A percentile compares a stretch with the other conserved stretches of the same genome.
phyloP scores from a whole-genome alignment of 2,113 vertebrate species.

The Marmota flaviventris region DNA sequence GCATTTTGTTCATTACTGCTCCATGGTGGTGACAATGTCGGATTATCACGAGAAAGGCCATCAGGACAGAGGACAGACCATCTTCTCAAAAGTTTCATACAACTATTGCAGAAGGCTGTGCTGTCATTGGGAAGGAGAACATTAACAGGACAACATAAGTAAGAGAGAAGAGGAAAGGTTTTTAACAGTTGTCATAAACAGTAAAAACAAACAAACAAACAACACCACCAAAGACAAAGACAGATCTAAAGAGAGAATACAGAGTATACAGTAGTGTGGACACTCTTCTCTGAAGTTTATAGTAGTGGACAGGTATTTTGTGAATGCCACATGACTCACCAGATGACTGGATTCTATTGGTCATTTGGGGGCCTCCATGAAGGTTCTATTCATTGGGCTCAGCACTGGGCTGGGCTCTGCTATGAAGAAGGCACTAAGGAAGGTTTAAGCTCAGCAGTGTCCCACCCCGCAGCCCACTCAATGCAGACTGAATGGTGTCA shows the following conservation, averaged over 20 bases:
- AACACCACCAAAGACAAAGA: not conserved
- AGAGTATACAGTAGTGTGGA: not conserved
- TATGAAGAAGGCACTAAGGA: not conserved
- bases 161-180: not conserved
- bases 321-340: not conserved
- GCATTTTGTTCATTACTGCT: not conserved
- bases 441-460: not conserved
- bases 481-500: not conserved
- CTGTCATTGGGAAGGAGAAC: not conserved
- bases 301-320: not conserved
- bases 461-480: not conserved
- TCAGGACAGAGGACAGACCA: not conserved
- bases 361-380: too few relatives aligned
- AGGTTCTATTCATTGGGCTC: not conserved
- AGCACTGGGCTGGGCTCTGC: not conserved
- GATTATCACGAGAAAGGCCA: not conserved
- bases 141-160: not conserved
- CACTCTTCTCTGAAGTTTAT: not conserved
- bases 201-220: not conserved
- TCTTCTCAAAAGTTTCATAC: not conserved
- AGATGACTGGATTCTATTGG: too few relatives aligned
- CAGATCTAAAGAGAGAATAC: not conserved
- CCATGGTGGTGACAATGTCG: not conserved
- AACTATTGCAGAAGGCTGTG: not conserved
- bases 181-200: not conserved